Base-by-base conservation (phyloP, 2,888 invertebrate genomes). In the Creontiades dilutus region DNA sequence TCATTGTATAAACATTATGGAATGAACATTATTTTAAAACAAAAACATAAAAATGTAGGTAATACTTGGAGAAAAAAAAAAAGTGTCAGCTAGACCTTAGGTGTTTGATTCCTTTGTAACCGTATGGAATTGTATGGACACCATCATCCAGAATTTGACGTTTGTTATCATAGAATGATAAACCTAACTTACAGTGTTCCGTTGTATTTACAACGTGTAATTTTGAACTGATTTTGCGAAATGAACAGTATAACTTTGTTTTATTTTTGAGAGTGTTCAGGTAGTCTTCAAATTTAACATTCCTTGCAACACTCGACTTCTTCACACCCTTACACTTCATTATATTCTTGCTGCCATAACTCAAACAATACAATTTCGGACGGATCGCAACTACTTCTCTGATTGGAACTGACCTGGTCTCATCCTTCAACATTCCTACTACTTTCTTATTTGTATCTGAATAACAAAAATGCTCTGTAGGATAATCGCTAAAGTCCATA, bases 141-240 rank as follows among this genome's bases (percentile, higher is more conserved):
- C 80, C 11, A 80, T 80, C 23, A 37, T 9, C 11, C 16, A 80
- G 28, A 37, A 80, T 80, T 9, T 13, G 11, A 37, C 80, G 28
- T 80, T 80, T 80, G 16, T 80, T 27, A 80, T 80, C 80, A 37
- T 37, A 28, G 23, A 80, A 80, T 46, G 80, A 80, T 27, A 80
- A 27, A 27, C 19, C 80, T 7, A 37, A 14, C 27, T 80, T 80
- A 9, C 37, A 11, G 46, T 27, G 37, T 23, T 80, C 46, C 11
- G 80, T 80, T 7, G 80, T 80, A 27, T 16, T 7, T 9, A 80
- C 80, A 23, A 16, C 37, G 23, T 80, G 80, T 80, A 37, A 12
- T 7, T 37, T 23, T 11, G 80, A 80, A 12, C 46, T 27, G 11
- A 80, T 80, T 80, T 27, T 80, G 7, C 12, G 7, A 46, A 80